Evolutionary conservation across 2,113 vertebrate species (phyloP).

Genomic region (Urocynchramus pylzowi): DNA sequence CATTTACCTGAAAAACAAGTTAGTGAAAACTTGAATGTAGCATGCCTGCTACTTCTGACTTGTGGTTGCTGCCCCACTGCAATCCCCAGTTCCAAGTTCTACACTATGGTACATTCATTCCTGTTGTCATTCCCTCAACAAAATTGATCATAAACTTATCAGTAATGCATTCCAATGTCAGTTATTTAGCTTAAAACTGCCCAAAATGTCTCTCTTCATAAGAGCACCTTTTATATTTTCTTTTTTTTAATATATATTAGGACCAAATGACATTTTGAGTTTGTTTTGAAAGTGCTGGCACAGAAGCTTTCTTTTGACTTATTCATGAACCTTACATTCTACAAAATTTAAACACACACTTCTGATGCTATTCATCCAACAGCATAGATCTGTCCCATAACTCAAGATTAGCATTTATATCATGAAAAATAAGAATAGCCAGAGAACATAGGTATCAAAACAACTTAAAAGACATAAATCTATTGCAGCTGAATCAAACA

Average conservation of each 20-base stretch:
- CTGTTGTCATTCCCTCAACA: not conserved
- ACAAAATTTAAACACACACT: not conserved
- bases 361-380: not conserved
- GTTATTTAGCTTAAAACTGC: not conserved
- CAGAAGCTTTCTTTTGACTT: not conserved
- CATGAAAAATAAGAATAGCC: not conserved
- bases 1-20: not conserved
- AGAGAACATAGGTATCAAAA: not conserved
- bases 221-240: accelerated
- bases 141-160: not conserved
- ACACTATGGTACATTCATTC: accelerated
- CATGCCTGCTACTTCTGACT: not conserved
- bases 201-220: not conserved
- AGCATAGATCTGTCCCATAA: not conserved
- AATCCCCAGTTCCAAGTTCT: not conserved
- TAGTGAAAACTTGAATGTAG: no score
- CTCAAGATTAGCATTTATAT: not conserved
- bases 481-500: not conserved
- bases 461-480: not conserved
- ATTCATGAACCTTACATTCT: not conserved
- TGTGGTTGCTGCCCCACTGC: not conserved
- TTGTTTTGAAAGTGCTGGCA: not conserved
- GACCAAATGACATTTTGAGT: not conserved
- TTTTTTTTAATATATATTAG: not conserved
- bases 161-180: not conserved